Percentiles rank a stretch among this genome's conserved stretches.
phyloP scores from a whole-genome alignment of 1,140 invertebrate species.

The Ceratosolen fusciceps region DNA sequence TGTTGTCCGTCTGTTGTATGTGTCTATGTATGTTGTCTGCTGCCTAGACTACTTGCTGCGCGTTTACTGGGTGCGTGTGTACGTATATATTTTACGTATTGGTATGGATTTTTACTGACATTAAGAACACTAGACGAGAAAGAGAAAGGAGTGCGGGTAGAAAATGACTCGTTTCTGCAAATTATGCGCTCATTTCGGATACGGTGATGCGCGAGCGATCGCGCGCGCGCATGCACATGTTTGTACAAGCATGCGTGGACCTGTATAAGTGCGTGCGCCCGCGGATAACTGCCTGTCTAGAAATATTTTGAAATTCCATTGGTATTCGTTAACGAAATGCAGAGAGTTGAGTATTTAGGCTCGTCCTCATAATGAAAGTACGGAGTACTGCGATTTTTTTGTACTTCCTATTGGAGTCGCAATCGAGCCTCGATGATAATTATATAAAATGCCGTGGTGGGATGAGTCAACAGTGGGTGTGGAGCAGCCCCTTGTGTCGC shows the following conservation, averaged over 20 bases:
- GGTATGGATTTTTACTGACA: constrained; percentile 1
- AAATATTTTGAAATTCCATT: background rate
- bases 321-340: background rate
- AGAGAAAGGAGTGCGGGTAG: constrained; percentile 48
- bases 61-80: background rate
- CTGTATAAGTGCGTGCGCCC: background rate
- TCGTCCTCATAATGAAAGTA: background rate
- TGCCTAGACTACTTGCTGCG: background rate
- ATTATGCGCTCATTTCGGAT: too few relatives aligned
- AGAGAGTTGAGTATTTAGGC: background rate
- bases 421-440: constrained; percentile 20
- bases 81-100: constrained; percentile 26
- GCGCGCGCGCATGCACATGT: background rate
- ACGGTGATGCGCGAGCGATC: too few relatives aligned
- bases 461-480: background rate
- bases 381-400: constrained; percentile 13
- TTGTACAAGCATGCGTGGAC: background rate
- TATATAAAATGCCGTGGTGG: constrained; percentile 1
- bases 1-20: background rate
- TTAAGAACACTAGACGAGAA: constrained; percentile 26
- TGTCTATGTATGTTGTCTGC: background rate
- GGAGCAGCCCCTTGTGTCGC: background rate
- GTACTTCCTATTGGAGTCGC: constrained; percentile 10
- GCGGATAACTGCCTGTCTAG: background rate
- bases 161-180: constrained; percentile 28